These are phyloP conservation scores for Alcedo quadribrachys DNA, from an alignment of 2,797 vertebrate species.

Conservation along the genomic window DNA sequence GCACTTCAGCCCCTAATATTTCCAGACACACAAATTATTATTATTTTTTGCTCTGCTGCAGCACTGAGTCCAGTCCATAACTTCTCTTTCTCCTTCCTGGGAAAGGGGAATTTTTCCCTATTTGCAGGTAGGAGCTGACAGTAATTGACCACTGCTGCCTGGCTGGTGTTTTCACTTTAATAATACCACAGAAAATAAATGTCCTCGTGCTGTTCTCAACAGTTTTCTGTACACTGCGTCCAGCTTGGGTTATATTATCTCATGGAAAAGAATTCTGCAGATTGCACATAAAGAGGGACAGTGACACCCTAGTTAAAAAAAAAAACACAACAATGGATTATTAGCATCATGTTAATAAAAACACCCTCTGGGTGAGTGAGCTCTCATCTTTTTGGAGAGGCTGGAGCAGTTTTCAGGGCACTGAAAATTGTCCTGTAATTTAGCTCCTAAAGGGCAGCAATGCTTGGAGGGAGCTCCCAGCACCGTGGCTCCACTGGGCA, in stretches of 20 bases:
- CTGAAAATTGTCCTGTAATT: rapidly evolving
- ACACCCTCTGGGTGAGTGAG: rapidly evolving
- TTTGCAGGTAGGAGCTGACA: constrained; percentile 47
- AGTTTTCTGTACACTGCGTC: not conserved
- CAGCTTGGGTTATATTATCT: not conserved
- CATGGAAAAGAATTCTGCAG: not conserved
- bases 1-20: not conserved
- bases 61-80: not conserved
- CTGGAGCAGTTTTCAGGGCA: not conserved
- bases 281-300: not conserved
- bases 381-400: not conserved
- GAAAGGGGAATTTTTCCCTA: constrained; percentile 29
- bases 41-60: not conserved
- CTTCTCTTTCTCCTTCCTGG: constrained; percentile 33
- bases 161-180: not conserved
- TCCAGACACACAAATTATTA: not conserved
- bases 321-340: rapidly evolving
- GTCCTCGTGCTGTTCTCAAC: not conserved
- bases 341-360: not conserved
- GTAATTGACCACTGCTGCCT: constrained; percentile 50
- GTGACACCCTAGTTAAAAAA: not conserved
- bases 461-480: not conserved
- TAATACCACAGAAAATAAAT: not conserved
- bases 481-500: rapidly evolving
- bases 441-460: rapidly evolving